Evolutionary conservation across 1,140 invertebrate species (phyloP), one percentile per base, ranked within the genome.

Genomic region (Sogatella furcifera): DNA sequence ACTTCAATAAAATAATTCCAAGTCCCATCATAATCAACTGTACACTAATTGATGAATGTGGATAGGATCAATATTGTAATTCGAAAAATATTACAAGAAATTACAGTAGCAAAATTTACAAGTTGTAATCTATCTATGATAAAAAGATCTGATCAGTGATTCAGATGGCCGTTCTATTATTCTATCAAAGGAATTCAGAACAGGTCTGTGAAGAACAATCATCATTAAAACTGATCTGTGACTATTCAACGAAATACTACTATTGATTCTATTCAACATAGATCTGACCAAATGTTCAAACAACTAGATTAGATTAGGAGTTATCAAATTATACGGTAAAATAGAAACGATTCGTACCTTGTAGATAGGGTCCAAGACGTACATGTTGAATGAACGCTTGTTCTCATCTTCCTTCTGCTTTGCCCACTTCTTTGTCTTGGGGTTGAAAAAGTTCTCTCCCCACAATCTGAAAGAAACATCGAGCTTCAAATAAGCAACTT

Each of bases 371-470:
- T 97, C 94, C 76, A 99, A 78, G 66, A 99, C 92, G 74, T 98
- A 99, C 86, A 98, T 96, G 72, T 86, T 91, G 84, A 99, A 99
- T 2, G 96, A 97, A 69, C 97, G 85, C 72, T 95, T 95, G 81
- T 94, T 92, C 65, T 93, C 89, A 28, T 77, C 78, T 70, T 90
- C 85, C 78, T 91, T 92, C 70, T 87, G 84, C 73, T 95, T 98
- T 21, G 86, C 80, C 97, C 97, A 99, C 73, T 99, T 99, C 84
- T 98, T 98, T 61, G 93, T 95, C 71, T 90, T 90, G 52, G 89
- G 78, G 67, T 97, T 97, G 81, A 97, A 99, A 84, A 98, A 99
- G 73, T 95, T 97, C 76, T 99, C 96, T 73, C 97, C 97, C 90
- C 90, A 99, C 19, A 95, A 74, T 67, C 79, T 81, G 58, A 44